Conservation (phyloP, 2,797 vertebrate genomes). For the Danio albolineatus region DNA sequence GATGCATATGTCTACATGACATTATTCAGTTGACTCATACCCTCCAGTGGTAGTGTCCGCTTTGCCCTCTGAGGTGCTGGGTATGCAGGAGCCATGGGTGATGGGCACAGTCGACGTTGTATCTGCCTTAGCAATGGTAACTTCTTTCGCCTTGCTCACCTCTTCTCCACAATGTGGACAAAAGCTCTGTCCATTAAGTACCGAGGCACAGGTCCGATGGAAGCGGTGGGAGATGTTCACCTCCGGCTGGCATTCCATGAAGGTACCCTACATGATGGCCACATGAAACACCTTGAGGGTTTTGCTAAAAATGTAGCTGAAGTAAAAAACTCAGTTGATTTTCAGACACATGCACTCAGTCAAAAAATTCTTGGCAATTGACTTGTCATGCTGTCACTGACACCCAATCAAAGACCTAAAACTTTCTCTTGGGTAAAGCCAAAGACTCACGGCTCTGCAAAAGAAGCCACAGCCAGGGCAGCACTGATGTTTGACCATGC, state of each 20-base stretch:
- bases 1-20: background rate
- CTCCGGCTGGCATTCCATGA: constrained; percentile 98
- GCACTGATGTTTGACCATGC: constrained; percentile 99
- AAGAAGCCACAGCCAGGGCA: constrained; percentile 98
- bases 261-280: constrained; percentile 84
- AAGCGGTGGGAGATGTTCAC: constrained; percentile 95
- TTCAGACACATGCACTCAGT: constrained; percentile 21
- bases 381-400: constrained; percentile 29
- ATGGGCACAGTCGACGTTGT: constrained; percentile 89
- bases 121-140: constrained; percentile 97
- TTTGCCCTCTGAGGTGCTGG: constrained; percentile 80
- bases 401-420: constrained; percentile 32
- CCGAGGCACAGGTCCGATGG: constrained; percentile 90
- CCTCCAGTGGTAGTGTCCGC: constrained; percentile 96
- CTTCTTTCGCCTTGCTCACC: constrained; percentile 92
- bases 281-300: constrained; percentile 4
- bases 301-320: constrained; percentile 12
- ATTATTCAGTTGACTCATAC: constrained; percentile 67
- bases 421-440: constrained; percentile 23
- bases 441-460: constrained; percentile 93
- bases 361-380: background rate
- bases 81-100: constrained; percentile 77
- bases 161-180: constrained; percentile 98
- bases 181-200: constrained; percentile 91
- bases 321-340: constrained; percentile 10